Conservation (phyloP, 2,113 vertebrate species). For the Physeter macrocephalus region DNA sequence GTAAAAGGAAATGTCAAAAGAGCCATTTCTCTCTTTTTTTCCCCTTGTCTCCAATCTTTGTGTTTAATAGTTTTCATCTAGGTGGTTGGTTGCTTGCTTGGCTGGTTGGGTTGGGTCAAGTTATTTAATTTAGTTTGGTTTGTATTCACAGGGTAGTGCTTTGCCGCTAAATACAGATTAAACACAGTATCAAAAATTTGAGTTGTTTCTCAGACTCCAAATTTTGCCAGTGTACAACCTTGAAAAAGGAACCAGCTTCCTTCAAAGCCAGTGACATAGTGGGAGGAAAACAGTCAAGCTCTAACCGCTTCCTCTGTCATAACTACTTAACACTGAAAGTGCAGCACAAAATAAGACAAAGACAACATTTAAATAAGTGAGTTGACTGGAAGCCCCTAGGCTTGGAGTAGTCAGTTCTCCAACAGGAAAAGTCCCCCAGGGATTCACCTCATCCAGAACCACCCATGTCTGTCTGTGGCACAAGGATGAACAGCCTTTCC, state of each 20-base stretch:
- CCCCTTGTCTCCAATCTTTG: neutral
- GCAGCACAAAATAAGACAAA: neutral
- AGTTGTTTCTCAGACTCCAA: neutral
- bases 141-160: neutral
- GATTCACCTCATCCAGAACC: neutral
- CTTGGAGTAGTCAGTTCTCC: neutral
- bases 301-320: neutral
- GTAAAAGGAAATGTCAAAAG: neutral
- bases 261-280: neutral
- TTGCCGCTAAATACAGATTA: neutral
- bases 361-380: neutral
- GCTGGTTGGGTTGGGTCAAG: neutral
- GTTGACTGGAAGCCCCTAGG: neutral
- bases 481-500: neutral
- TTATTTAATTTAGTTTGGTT: neutral
- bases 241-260: neutral
- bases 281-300: neutral
- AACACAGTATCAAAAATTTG: neutral
- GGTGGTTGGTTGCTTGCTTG: neutral
- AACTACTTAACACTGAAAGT: neutral
- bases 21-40: neutral
- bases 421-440: neutral
- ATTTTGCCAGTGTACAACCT: neutral
- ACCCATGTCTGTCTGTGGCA: neutral
- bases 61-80: neutral